Evolutionary conservation across 2,797 vertebrate species (phyloP).

Genomic region (Urosaurus nigricauda): DNA sequence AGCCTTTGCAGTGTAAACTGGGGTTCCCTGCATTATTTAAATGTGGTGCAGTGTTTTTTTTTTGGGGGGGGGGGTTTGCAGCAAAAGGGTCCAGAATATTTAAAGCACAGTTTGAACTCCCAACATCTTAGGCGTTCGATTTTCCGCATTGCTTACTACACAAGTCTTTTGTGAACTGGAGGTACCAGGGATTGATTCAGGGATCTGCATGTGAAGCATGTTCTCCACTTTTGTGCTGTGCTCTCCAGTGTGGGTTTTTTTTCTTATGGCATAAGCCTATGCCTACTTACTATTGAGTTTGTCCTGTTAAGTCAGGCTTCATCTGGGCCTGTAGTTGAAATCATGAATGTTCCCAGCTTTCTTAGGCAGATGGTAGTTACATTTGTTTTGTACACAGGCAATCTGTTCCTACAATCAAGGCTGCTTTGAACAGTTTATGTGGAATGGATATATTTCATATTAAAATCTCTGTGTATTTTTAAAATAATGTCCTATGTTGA

Average conservation of each 20-base stretch:
- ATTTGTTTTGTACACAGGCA: not conserved
- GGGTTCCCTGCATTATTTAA: not conserved
- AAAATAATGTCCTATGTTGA: not conserved
- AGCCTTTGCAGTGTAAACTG: not conserved
- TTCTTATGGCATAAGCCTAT: not conserved
- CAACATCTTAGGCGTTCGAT: not conserved
- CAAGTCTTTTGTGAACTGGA: not conserved
- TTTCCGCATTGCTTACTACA: not conserved
- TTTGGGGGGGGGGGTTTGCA: not conserved
- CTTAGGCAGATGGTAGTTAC: no score
- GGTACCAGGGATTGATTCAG: not conserved
- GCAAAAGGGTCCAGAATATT: not conserved
- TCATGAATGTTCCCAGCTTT: not conserved
- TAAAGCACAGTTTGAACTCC: not conserved
- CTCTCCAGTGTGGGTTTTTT: not conserved
- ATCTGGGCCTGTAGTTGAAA: not conserved
- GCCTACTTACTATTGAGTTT: not conserved
- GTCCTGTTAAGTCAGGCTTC: not conserved
- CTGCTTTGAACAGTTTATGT: not conserved
- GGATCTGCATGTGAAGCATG: not conserved
- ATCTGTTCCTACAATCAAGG: not conserved
- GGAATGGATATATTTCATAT: not conserved
- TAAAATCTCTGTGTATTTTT: conserved; percentile 7
- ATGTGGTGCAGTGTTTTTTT: not conserved
- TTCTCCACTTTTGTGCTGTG: not conserved